Base-by-base conservation (phyloP, 2,113 vertebrate species). In the Saccopteryx leptura region DNA sequence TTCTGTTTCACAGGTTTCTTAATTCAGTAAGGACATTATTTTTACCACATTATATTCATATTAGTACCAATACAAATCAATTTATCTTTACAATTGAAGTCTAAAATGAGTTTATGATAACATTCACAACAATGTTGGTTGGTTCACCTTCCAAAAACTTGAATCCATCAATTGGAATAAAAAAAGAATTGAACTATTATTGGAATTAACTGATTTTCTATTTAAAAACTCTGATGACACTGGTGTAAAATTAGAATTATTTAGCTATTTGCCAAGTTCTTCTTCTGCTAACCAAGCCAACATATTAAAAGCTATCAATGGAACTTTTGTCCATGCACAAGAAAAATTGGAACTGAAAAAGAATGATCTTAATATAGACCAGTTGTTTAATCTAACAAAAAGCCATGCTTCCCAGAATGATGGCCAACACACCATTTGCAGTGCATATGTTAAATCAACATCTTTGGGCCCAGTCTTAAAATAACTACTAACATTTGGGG, bases 261-360 rank as follows among this genome's bases (percentile, higher is more conserved):
- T 88, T 78, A 81, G 68, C 54, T 68, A 46, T 81, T 95, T 96
- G 56, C 86, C 93, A 95, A 86, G 71, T 95, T 92, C 60, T 87
- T 92, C 88, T 83, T 72, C 21, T 39, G 58, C 58, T 71, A 76
- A 78, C 33, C 24, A 23, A 96, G 89, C 82, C 86, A 97, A 82
- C 28, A 46, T 60, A 81, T 79, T 96, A 75, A 96, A 88, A 94
- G 80, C 46, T 88, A 68, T 92, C 54, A 85, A 23, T 85, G 78
- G 86, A 96, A 68, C 93, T 95, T 97, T 96, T 74, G 72, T 92
- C 72, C 7, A 48, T 39, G 33, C 19, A 79, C 56, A 94, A 78
- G 91, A 95, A 97, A 95, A 91, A 74, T 3, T 96, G 63, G 68
- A 95, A 93, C 74, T 88, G 76, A 89, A 94, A 95, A 79, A 85